A percentile compares a stretch with the other conserved stretches of the same genome.
These are phyloP conservation scores for Delichon dasypus DNA, from an alignment of 2,797 vertebrate genomes.

Conservation along the genomic window DNA sequence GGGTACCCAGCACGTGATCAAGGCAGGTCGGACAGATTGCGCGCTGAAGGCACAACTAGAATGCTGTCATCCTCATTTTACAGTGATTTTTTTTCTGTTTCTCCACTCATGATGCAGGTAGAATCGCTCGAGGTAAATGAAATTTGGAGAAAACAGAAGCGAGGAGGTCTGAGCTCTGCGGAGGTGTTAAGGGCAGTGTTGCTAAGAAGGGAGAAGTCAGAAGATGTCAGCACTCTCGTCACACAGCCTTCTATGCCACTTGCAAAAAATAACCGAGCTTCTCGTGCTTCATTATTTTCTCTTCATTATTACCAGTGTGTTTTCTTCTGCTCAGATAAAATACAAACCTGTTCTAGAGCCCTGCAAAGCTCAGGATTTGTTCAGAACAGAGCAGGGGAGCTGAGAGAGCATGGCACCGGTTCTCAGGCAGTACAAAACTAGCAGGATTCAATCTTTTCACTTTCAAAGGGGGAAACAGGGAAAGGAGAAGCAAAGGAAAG, in stretches of 20 bases:
- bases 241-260: neutral
- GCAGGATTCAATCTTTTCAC: neutral
- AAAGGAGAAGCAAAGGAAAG: neutral
- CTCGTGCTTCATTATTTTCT: neutral
- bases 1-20: accelerated
- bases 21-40: neutral
- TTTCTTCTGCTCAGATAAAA: neutral
- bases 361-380: neutral
- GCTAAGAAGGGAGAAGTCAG: neutral
- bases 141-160: neutral
- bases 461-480: neutral
- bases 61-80: neutral
- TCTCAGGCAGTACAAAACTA: neutral
- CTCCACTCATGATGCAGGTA: neutral
- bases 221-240: neutral
- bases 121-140: neutral
- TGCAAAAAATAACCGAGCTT: neutral
- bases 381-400: neutral
- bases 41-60: neutral
- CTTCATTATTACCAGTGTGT: neutral
- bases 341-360: neutral
- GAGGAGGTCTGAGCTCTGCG: neutral
- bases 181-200: neutral
- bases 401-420: neutral
- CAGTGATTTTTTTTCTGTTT: neutral